Evolutionary conservation across 2,888 invertebrate genomes (phyloP), one percentile per base, ranked within the genome.

Genomic region (Cheilosia pagana): DNA sequence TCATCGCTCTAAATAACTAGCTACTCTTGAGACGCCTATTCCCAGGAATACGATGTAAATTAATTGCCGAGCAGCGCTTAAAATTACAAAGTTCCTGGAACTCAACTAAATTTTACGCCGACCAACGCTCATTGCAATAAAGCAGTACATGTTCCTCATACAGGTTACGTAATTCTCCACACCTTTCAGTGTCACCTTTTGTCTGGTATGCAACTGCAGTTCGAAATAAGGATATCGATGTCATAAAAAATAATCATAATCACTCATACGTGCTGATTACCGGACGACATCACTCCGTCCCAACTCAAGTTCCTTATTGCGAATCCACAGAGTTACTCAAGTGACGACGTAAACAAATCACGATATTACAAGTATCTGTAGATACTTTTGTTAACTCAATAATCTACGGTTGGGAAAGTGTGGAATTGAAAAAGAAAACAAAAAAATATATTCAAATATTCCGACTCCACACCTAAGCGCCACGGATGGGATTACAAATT

Each of bases 401-500:
- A 8, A 19, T 53, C 48, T 43, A 43, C 41, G 63, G 31, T 78
- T 68, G 53, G 43, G 74, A 83, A 83, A 83, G 83, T 78, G 70
- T 25, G 39, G 63, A 25, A 50, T 72, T 62, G 16, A 43, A 53
- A 65, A 62, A 63, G 3, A 43, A 65, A 62, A 63, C 7, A 43
- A 28, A 55, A 12, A 35, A 39, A 59, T 57, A 59, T 57, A 70
- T 48, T 41, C 35, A 74, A 41, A 72, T 48, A n/a, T 8, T 2
- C 28, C 6, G 43, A 59, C 63, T 68, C 74, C 59, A 28, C 70
- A 76, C 74, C 78, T 83, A 70, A 83, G 83, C 83, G 83, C 83
- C 83, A 83, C 53, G 63, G 59, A 57, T 39, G 23, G 0, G 59
- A 83, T 83, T 83, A 79, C 25, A 48, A 45, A 83, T 83, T 83